These are phyloP conservation scores for Penelope pileata DNA, from an alignment of 2,113 vertebrate genomes.

Conservation along the genomic window DNA sequence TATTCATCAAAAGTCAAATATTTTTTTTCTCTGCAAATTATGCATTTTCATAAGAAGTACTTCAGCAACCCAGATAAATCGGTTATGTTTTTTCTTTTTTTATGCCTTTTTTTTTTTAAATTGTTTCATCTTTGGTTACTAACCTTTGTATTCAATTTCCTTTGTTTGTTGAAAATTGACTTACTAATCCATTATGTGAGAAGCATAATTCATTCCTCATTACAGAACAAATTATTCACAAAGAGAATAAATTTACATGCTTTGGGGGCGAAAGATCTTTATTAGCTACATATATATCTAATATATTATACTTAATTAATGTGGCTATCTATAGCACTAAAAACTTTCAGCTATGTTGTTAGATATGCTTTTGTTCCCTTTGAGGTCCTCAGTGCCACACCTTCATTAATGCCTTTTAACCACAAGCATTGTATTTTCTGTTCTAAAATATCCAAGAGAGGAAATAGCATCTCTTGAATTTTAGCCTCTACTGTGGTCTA, in stretches of 20 bases:
- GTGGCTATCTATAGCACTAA: not conserved
- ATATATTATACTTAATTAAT: conserved; percentile 30
- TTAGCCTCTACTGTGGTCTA: not conserved
- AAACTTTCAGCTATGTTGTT: not conserved
- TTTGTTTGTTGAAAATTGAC: conserved; percentile 45
- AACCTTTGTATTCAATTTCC: not conserved
- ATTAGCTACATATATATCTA: conserved; percentile 31
- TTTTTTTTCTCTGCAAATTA: not conserved
- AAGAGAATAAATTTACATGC: conserved; percentile 53
- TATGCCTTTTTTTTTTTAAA: not conserved
- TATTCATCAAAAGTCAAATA: not conserved
- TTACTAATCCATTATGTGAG: conserved; percentile 44
- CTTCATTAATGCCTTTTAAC: not conserved
- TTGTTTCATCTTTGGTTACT: not conserved
- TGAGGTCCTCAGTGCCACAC: not conserved
- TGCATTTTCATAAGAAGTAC: not conserved
- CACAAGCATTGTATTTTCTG: not conserved
- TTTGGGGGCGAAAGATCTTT: conserved; percentile 12
- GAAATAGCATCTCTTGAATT: too few relatives aligned
- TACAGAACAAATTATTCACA: conserved; percentile 61
- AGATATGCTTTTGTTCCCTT: conserved; percentile 21
- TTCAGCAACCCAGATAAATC: not conserved
- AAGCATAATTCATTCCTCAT: conserved; percentile 26
- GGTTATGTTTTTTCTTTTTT: not conserved
- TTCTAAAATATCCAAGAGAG: not conserved